A percentile compares a stretch with the other conserved stretches of the same genome.
These are phyloP conservation scores for Manduca sexta DNA, from an alignment of 1,140 invertebrate genomes.

Conservation along the genomic window DNA sequence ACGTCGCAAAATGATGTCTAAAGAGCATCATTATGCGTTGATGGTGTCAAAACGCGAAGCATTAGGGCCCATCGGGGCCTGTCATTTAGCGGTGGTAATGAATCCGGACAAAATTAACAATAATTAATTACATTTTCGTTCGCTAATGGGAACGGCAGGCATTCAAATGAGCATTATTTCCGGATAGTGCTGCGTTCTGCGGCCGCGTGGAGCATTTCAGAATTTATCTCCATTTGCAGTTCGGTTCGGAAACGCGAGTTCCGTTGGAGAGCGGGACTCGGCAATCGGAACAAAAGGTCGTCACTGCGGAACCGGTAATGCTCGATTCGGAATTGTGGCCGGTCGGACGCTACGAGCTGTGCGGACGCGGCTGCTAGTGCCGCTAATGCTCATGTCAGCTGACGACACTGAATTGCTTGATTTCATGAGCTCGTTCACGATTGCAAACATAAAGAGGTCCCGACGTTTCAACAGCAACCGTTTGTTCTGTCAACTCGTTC, in stretches of 20 bases:
- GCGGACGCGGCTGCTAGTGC: slow-evolving; percentile 12
- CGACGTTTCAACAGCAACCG: no score
- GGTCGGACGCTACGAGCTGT: slow-evolving; percentile 23
- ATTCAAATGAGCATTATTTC: slow-evolving; percentile 34
- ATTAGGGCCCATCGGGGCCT: slow-evolving; percentile 18
- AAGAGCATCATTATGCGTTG: no score
- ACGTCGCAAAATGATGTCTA: no score
- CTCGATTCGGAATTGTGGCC: slow-evolving; percentile 44
- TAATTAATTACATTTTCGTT: slow-evolving; percentile 41
- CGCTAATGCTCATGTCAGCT: slow-evolving; percentile 27
- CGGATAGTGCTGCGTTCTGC: slow-evolving; percentile 20
- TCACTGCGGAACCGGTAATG: slow-evolving; percentile 44
- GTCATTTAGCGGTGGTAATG: slow-evolving; percentile 20
- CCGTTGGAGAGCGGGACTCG: slow-evolving; percentile 23
- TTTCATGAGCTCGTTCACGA: slow-evolving; percentile 11
- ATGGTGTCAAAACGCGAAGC: slow-evolving; percentile 7
- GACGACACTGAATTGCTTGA: slow-evolving; percentile 18
- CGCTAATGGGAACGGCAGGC: slow-evolving; percentile 23
- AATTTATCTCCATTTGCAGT: slow-evolving; percentile 44
- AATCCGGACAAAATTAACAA: slow-evolving; percentile 30
- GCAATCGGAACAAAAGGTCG: slow-evolving; percentile 38
- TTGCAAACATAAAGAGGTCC: not conserved
- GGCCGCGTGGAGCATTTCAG: slow-evolving; percentile 18
- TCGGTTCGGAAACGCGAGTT: slow-evolving; percentile 34
- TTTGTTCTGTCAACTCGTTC: no score